Percentiles rank a stretch among this genome's conserved stretches.
These are phyloP conservation scores for Andrena haemorrhoa DNA, from an alignment of 2,888 invertebrate species.

Conservation along the genomic window DNA sequence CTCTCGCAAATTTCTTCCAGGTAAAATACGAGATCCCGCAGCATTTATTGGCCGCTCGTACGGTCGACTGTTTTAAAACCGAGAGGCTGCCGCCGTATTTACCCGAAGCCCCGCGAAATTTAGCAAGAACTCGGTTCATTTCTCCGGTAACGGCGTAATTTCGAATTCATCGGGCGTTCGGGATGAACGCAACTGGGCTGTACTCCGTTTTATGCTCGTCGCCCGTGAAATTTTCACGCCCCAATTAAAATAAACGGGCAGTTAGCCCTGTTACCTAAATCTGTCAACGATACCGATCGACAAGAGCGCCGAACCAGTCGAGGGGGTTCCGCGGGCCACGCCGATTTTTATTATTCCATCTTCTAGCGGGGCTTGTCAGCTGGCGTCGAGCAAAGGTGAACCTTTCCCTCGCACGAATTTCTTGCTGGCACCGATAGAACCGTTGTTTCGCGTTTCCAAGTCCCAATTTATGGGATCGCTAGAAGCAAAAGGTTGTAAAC, in stretches of 20 bases:
- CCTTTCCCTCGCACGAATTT: slow-evolving; percentile 26
- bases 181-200: slow-evolving; percentile 57
- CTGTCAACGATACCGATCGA: slow-evolving; percentile 74
- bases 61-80: not conserved
- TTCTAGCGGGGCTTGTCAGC: slow-evolving; percentile 36
- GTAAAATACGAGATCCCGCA: slow-evolving; percentile 41
- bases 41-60: slow-evolving; percentile 32
- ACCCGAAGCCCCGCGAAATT: slow-evolving; percentile 40
- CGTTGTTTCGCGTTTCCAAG: slow-evolving; percentile 25
- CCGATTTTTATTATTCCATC: slow-evolving; percentile 28
- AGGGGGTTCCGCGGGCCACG: slow-evolving; percentile 6
- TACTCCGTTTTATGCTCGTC: slow-evolving; percentile 50
- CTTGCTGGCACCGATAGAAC: slow-evolving; percentile 16
- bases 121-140: slow-evolving; percentile 36
- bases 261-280: slow-evolving; percentile 69
- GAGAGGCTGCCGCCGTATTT: not conserved
- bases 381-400: slow-evolving; percentile 25
- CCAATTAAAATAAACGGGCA: slow-evolving; percentile 69
- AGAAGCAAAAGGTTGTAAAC: slow-evolving; percentile 22
- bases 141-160: slow-evolving; percentile 48
- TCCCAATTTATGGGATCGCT: slow-evolving; percentile 10
- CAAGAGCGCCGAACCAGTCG: slow-evolving; percentile 46
- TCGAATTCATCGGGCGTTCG: slow-evolving; percentile 67
- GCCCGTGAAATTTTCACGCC: slow-evolving; percentile 54
- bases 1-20: not conserved